A percentile compares a stretch with the other conserved stretches of the same genome.
phyloP scores from a whole-genome alignment of 2,797 vertebrate genomes.

The Alcedo quadribrachys region DNA sequence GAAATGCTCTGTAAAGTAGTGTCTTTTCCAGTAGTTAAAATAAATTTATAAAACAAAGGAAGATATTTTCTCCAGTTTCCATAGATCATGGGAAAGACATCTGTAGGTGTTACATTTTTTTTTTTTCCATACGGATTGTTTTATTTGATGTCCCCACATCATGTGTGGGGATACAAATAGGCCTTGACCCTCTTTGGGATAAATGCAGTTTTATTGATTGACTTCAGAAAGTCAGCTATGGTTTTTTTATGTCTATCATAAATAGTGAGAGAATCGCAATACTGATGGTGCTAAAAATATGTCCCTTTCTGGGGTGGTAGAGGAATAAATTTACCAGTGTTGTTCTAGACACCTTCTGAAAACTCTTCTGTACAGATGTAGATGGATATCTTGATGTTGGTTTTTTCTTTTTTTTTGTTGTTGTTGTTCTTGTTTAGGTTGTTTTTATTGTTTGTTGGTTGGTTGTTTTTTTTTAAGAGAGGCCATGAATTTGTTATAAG shows the following conservation, averaged over 20 bases:
- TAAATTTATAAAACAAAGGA: neutral
- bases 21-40: neutral
- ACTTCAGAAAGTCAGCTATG: neutral
- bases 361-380: neutral
- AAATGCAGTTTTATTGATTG: neutral
- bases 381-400: neutral
- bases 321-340: neutral
- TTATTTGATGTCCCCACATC: neutral
- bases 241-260: neutral
- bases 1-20: neutral
- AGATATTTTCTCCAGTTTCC: neutral
- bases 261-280: neutral
- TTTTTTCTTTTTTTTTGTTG: neutral
- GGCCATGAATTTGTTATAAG: fast-evolving
- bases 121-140: neutral
- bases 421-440: neutral
- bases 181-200: neutral
- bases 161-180: neutral
- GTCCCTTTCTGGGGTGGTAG: neutral
- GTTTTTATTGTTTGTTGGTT: neutral
- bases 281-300: neutral
- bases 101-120: neutral
- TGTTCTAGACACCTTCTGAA: neutral
- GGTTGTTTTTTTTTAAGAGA: neutral
- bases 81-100: neutral